Conservation (phyloP, 2,888 invertebrate species). For the Sicus ferrugineus region DNA sequence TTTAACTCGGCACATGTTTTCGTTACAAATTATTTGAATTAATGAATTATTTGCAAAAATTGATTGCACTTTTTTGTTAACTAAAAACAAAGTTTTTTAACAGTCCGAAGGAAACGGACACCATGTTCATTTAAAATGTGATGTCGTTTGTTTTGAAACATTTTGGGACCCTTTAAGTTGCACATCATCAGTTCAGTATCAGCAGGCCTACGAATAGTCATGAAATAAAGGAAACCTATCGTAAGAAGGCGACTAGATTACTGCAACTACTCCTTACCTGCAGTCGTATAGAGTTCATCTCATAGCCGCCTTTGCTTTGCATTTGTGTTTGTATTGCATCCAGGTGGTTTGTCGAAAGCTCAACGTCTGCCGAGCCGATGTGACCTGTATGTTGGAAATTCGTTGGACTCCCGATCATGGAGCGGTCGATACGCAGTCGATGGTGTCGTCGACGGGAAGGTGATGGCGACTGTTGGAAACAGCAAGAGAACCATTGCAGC, state of each 20-base stretch:
- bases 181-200: conserved; percentile 47
- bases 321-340: conserved; percentile 91
- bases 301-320: conserved; percentile 96
- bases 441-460: conserved; percentile 74
- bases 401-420: conserved; percentile 95
- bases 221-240: conserved; percentile 36
- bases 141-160: conserved; percentile 2
- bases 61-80: conserved; percentile 16
- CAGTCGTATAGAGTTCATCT: conserved; percentile 68
- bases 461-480: conserved; percentile 82
- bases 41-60: conserved; percentile 16
- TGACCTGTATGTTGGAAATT: conserved; percentile 93
- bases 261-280: too few relatives aligned
- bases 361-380: conserved; percentile 89
- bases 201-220: conserved; percentile 53
- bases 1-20: conserved; percentile 19
- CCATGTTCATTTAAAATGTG: background rate
- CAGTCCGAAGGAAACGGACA: background rate
- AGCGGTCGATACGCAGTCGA: conserved; percentile 83
- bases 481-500: conserved; percentile 93
- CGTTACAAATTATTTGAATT: conserved; percentile 4
- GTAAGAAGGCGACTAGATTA: background rate
- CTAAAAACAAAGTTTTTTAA: background rate
- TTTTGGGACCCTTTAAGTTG: conserved; percentile 34
- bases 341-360: conserved; percentile 82